phyloP scores from a whole-genome alignment of 2,888 invertebrate species.

The Gastrophysa polygoni region DNA sequence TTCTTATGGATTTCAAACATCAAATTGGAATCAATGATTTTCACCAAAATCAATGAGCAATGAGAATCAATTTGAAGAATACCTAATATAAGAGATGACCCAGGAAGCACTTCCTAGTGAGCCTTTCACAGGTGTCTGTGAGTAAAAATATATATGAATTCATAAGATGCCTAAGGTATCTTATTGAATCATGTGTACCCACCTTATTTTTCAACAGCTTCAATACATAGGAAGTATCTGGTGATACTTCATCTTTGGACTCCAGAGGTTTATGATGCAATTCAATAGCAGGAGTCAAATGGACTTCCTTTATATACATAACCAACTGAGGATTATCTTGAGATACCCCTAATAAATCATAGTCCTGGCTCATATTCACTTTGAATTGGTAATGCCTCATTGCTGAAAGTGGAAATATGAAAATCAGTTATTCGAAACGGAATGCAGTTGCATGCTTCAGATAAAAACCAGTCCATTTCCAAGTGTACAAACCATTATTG shows the following conservation, averaged over 20 bases:
- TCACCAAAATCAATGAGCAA: too few species aligned
- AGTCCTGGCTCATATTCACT: slow-evolving; percentile 79
- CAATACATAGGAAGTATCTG: slow-evolving; percentile 59
- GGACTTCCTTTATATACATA: slow-evolving; percentile 75
- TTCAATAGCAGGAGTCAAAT: slow-evolving; percentile 62
- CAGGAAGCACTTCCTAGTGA: too few species aligned
- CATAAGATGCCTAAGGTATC: slow-evolving; percentile 49
- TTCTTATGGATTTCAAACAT: too few species aligned
- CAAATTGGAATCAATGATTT: too few species aligned
- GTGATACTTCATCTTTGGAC: slow-evolving; percentile 54
- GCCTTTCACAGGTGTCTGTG: too few species aligned
- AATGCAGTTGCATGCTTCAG: neutral
- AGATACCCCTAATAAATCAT: slow-evolving; percentile 73
- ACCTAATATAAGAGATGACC: too few species aligned
- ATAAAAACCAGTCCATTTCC: neutral
- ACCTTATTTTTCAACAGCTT: slow-evolving; percentile 59
- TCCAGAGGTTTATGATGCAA: slow-evolving; percentile 56
- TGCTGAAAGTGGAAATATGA: slow-evolving; percentile 64
- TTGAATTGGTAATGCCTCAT: slow-evolving; percentile 78
- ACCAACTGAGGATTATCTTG: slow-evolving; percentile 78
- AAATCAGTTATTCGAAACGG: too few species aligned
- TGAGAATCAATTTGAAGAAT: too few species aligned
- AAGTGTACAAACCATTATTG: slow-evolving; percentile 68
- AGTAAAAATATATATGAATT: too few species aligned
- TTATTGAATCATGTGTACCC: slow-evolving; percentile 52